Evolutionary conservation across 2,797 vertebrate species (phyloP).

Genomic region (Neopelma chrysocephalum): DNA sequence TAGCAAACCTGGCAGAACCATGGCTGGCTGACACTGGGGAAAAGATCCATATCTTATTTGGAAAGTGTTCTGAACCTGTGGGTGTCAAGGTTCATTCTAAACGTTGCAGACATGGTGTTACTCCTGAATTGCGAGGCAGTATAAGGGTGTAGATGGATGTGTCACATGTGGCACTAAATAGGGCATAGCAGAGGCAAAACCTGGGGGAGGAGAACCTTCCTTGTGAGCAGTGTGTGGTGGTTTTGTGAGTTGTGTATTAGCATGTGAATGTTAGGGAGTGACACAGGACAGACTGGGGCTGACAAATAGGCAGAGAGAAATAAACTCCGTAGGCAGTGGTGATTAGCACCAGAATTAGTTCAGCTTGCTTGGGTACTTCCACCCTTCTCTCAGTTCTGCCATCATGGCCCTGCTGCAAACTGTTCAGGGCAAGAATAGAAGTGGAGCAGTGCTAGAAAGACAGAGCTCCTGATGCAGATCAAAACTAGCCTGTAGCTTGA

Average conservation of each 20-base stretch:
- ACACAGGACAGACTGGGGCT: background rate
- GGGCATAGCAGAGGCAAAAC: background rate
- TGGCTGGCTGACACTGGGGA: background rate
- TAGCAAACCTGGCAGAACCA: background rate
- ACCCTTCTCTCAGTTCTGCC: background rate
- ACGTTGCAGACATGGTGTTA: fast-evolving
- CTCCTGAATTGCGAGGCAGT: background rate
- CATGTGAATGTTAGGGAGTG: background rate
- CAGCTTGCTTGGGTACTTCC: background rate
- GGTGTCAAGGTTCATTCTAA: background rate
- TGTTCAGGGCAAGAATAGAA: background rate
- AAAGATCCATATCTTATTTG: background rate
- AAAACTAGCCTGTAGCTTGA: background rate
- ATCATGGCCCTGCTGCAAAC: background rate
- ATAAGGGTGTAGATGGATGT: background rate
- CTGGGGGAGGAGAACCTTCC: background rate
- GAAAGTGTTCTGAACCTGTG: background rate
- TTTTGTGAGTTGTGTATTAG: background rate
- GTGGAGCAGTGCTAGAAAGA: background rate
- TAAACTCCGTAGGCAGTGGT: background rate
- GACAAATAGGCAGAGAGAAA: background rate
- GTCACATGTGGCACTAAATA: background rate
- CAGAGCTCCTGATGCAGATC: background rate
- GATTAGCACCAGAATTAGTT: background rate
- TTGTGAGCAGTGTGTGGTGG: background rate